Base-by-base conservation (phyloP, 2,888 invertebrate genomes). In the Pollenia griseotomentosa region DNA sequence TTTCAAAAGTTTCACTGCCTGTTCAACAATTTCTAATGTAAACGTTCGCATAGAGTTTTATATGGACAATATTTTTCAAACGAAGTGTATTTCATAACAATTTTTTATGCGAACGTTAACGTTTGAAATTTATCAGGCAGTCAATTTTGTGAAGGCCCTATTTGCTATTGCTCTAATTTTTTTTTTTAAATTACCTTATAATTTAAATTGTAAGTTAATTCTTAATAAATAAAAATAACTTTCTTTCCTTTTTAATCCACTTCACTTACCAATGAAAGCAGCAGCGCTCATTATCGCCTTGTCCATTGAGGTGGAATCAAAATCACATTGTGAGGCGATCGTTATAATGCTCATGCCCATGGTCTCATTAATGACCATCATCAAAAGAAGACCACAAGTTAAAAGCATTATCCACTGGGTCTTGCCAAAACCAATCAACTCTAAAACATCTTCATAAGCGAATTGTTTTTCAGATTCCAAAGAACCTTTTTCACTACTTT, bases 271-370 rank as follows among this genome's bases (percentile, higher is more conserved):
- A 75, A 95, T 92, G 90, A 96, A 96, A 57, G 95, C 95, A 83
- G 95, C 95, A 9, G 96, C 95, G 73, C 95, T 95, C 66, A 96
- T 93, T 90, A 96, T 93, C 0, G 96, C 96, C 89, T 96, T 95
- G 88, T 95, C 94, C 57, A 91, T 87, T 2, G 95, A 93, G 23
- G 94, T 94, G 14, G 96, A 93, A 4, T 94, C 90, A 66, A 96
- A 94, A 91, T 96, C 96, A 89, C 96, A 96, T 92, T 96, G 96
- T 0, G 96, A 96, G 0, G 96, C 95, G 12, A 96, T 96, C 75
- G 95, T 94, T 71, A 96, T 95, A 89, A 96, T 96, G 80, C 96
- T 95, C 92, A 96, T 94, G 1, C 95, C 95, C 93, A 96, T 94
- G 12, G 95, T 96, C 93, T 96, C 96, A 93, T 96, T 95, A 86